A percentile compares a stretch with the other conserved stretches of the same genome.
phyloP scores from a whole-genome alignment of 2,888 invertebrate genomes.

The Acronicta psi region DNA sequence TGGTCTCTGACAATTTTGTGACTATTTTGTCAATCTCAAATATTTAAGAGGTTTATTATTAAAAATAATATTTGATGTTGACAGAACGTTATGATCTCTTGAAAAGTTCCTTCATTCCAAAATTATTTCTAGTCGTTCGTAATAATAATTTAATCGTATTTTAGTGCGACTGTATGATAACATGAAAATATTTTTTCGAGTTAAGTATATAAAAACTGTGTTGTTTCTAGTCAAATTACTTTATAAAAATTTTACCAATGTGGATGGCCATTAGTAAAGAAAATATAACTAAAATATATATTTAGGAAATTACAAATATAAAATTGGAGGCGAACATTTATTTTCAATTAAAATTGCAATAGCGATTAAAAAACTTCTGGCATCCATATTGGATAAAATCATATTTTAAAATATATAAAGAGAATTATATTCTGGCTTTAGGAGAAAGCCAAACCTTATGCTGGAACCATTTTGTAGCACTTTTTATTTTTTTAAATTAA shows the following conservation, averaged over 20 bases:
- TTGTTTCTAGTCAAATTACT: conserved; percentile 88
- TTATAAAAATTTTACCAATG: conserved; percentile 76
- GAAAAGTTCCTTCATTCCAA: conserved; percentile 67
- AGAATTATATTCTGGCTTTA: conserved; percentile 86
- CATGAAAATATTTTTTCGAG: conserved; percentile 74
- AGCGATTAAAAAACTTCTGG: conserved; percentile 51
- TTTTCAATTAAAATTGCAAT: conserved; percentile 52
- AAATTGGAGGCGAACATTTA: conserved; percentile 39
- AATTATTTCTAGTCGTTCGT: conserved; percentile 58
- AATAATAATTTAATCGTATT: conserved; percentile 50
- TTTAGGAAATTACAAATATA: conserved; percentile 50
- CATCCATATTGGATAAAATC: conserved; percentile 78
- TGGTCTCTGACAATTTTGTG: conserved; percentile 32
- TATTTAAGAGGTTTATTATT: conserved; percentile 58
- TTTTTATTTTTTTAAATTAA: conserved; percentile 39
- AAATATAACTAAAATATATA: conserved; percentile 51
- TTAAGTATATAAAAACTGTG: conserved; percentile 70
- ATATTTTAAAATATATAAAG: conserved; percentile 75
- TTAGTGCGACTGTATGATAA: conserved; percentile 83
- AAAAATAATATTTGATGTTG: conserved; percentile 56
- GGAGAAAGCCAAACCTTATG: conserved; percentile 83
- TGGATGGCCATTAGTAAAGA: conserved; percentile 65
- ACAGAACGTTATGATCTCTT: conserved; percentile 64
- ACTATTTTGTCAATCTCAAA: conserved; percentile 58
- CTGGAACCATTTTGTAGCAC: conserved; percentile 66